Base-by-base conservation (phyloP, 2,113 vertebrate species). In the Nyctibius bracteatus region DNA sequence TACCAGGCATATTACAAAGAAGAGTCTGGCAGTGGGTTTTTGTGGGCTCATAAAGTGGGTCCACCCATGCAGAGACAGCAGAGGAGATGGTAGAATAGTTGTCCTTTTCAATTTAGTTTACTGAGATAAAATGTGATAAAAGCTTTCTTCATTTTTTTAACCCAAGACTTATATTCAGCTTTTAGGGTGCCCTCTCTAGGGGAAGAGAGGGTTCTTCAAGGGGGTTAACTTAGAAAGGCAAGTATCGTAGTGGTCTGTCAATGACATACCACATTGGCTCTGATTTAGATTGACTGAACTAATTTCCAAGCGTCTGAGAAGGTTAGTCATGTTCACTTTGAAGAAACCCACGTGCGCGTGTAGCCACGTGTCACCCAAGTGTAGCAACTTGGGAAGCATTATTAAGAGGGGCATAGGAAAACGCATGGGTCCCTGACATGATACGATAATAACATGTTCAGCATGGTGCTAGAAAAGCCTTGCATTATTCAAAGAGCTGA, bases 401-500 rank as follows among this genome's bases (percentile, higher is more conserved):
- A 87, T 89, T 84, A 89, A 82, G 89, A 94, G 54, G 70, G 73
- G 27, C 91, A 61, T 6, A 79, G 73, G 75, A 94, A 86, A 96
- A 86, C 35, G 83, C 68, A 81, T 58, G 49, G 77, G 81, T 94
- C 86, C 66, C 91, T 95, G 86, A 94, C 78, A 28, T 96, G 90
- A 87, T 89, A 86, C 1, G 25, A 96, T 95, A 94, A 96, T 97
- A 81, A 91, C 83, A 84, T 81, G 84, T 96, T 95, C 91, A 89
- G 73, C 78, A 6, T 57, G 77, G 65, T 94, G 73, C 94, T 94
- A 31, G 94, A 68, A 95, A 89, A 88, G 83, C 86, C 92, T 89
- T 91, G 70, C 90, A 89, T 96, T 95, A 95, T 96, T 95, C 91
- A 81, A 94, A 94, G 70, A 94, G 88, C 83, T 91, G 95, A 87